These are phyloP conservation scores for Lepidurus arcticus DNA, from an alignment of 1,140 invertebrate genomes.

Conservation along the genomic window DNA sequence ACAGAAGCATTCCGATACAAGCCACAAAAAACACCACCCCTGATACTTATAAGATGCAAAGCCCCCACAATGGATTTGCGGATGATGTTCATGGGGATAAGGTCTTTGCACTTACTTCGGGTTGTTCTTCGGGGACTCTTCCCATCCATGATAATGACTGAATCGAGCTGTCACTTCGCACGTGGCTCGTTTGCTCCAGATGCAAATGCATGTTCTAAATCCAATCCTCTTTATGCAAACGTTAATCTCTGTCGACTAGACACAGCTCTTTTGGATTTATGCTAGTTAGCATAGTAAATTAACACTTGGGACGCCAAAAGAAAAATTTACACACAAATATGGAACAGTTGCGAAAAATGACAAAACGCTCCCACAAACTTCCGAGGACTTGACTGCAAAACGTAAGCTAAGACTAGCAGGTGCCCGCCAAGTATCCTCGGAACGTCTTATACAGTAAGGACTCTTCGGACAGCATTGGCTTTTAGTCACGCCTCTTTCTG, in stretches of 20 bases:
- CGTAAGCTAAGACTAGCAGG: background rate
- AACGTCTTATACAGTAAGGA: background rate
- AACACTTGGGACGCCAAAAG: too few species aligned
- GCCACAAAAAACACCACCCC: background rate
- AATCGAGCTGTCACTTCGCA: conserved; percentile 34
- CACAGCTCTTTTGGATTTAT: background rate
- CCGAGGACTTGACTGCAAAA: background rate
- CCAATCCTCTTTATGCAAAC: background rate
- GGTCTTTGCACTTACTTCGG: conserved; percentile 29
- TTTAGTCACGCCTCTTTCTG: background rate
- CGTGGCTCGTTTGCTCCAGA: conserved; percentile 27
- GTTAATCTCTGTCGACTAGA: background rate
- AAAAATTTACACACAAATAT: too few species aligned
- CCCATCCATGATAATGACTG: conserved; percentile 35
- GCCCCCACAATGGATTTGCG: background rate
- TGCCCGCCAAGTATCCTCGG: background rate
- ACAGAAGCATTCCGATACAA: background rate
- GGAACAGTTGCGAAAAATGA: too few species aligned
- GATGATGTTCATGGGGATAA: background rate
- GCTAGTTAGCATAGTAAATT: too few species aligned
- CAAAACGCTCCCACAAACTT: background rate
- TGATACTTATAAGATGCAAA: background rate
- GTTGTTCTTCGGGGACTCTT: conserved; percentile 33
- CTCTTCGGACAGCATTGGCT: background rate
- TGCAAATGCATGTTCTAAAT: conserved; percentile 29